Percentiles rank a stretch among this genome's conserved stretches.
These are phyloP conservation scores for Callopanchax toddi DNA, from an alignment of 2,113 vertebrate species.

Conservation along the genomic window DNA sequence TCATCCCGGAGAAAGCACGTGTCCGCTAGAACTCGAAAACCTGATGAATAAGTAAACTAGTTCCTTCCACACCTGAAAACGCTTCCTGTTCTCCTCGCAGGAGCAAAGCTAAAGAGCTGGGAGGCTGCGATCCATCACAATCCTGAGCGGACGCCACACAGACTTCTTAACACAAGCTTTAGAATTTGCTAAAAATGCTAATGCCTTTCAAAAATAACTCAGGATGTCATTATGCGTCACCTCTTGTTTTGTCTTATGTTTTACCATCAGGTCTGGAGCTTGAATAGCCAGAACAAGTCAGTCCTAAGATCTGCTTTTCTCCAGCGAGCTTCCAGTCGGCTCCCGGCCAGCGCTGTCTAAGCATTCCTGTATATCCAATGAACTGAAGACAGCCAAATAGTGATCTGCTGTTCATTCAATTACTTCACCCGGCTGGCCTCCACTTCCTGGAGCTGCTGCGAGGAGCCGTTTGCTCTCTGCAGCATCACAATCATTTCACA, in stretches of 20 bases:
- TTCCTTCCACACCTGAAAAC: constrained; percentile 58
- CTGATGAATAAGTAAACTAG: constrained; percentile 76
- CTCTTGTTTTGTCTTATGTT: constrained; percentile 19
- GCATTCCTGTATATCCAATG: constrained; percentile 54
- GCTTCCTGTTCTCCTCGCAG: constrained; percentile 63
- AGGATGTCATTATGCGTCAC: constrained; percentile 13
- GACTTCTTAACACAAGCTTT: no score
- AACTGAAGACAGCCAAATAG: constrained; percentile 70
- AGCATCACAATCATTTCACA: constrained; percentile 49
- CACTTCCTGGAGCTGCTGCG: constrained; percentile 35
- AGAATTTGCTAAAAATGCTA: no score
- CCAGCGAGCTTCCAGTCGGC: constrained; percentile 3
- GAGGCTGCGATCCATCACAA: not conserved
- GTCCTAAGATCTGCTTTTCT: constrained; percentile 20
- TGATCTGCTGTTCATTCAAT: constrained; percentile 72
- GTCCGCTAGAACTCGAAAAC: constrained; percentile 62
- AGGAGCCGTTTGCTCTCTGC: constrained; percentile 14
- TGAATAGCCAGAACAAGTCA: not conserved
- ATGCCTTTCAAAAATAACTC: no score
- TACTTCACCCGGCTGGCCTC: constrained; percentile 49
- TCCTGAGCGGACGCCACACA: no score
- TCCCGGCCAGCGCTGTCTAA: constrained; percentile 37
- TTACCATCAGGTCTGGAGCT: constrained; percentile 6
- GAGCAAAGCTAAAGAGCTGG: constrained; percentile 53
- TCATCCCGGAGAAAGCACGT: constrained; percentile 69